A percentile compares a stretch with the other conserved stretches of the same genome.
phyloP scores from a whole-genome alignment of 2,888 invertebrate genomes.

The Folsomia candida region DNA sequence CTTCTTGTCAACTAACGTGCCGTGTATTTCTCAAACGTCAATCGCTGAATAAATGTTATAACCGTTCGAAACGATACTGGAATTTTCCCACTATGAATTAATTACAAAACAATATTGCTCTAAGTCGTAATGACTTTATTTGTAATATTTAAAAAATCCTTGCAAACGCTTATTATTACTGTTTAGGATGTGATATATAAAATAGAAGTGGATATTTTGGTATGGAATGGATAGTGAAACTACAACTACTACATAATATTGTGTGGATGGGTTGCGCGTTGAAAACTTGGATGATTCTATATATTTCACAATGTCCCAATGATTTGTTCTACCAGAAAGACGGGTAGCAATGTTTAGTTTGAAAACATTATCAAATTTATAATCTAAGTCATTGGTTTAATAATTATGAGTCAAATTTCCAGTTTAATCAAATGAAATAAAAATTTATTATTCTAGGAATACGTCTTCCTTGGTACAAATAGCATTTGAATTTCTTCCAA shows the following conservation, averaged over 20 bases:
- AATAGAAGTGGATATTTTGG: background rate
- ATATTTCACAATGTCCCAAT: background rate
- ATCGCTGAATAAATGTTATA: background rate
- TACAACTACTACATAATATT: too few species aligned
- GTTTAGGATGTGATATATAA: background rate
- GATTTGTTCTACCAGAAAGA: background rate
- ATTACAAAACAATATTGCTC: background rate
- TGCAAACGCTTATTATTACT: background rate
- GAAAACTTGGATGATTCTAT: background rate
- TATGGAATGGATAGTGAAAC: too few species aligned
- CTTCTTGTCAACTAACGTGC: background rate
- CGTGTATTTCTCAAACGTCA: too few species aligned
- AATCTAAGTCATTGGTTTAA: background rate
- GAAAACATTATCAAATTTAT: background rate
- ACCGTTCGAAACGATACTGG: background rate
- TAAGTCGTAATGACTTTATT: background rate
- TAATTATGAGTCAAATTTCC: background rate
- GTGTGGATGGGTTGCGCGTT: background rate
- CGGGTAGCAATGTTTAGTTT: background rate
- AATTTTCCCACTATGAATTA: background rate
- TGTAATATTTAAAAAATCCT: background rate
- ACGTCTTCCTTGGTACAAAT: conserved; percentile 5
- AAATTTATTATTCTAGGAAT: background rate
- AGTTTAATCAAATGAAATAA: background rate
- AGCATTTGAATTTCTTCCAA: conserved; percentile 70